Percentiles rank a stretch among this genome's conserved stretches.
Evolutionary conservation across 2,888 invertebrate species (phyloP).

Genomic region (Apamea crenata): DNA sequence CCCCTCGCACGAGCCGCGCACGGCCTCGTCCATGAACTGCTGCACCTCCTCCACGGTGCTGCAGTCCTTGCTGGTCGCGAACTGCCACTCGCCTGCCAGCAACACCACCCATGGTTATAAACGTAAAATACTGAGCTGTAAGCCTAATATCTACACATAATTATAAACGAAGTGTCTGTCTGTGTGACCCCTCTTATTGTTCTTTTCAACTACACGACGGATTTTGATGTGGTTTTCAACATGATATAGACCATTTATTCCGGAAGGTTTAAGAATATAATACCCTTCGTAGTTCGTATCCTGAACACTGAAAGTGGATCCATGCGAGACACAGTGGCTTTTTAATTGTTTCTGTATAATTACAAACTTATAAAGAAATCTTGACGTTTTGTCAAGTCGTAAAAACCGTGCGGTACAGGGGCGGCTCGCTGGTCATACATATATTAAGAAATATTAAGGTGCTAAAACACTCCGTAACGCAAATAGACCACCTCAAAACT

Average conservation of each 20-base stretch:
- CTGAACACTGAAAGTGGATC: no score
- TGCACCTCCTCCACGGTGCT: slow-evolving; percentile 97
- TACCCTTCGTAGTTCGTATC: background rate
- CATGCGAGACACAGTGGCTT: no score
- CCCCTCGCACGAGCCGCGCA: slow-evolving; percentile 98
- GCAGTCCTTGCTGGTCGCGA: slow-evolving; percentile 96
- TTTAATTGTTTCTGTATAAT: no score
- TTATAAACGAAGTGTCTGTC: background rate
- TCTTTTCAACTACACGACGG: no score
- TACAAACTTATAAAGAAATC: background rate
- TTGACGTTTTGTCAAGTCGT: background rate
- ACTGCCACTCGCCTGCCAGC: slow-evolving; percentile 94
- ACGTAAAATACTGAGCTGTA: background rate
- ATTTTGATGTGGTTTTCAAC: background rate
- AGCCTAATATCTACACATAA: background rate
- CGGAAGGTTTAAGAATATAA: background rate
- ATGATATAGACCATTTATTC: background rate
- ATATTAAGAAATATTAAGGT: background rate
- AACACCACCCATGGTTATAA: background rate
- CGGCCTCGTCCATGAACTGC: slow-evolving; percentile 97
- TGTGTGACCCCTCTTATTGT: no score
- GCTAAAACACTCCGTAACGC: background rate
- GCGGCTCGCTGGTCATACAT: background rate
- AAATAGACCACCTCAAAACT: background rate
- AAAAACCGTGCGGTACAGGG: background rate